phyloP scores from a whole-genome alignment of 2,797 vertebrate genomes.

The Sebastes alutus region DNA sequence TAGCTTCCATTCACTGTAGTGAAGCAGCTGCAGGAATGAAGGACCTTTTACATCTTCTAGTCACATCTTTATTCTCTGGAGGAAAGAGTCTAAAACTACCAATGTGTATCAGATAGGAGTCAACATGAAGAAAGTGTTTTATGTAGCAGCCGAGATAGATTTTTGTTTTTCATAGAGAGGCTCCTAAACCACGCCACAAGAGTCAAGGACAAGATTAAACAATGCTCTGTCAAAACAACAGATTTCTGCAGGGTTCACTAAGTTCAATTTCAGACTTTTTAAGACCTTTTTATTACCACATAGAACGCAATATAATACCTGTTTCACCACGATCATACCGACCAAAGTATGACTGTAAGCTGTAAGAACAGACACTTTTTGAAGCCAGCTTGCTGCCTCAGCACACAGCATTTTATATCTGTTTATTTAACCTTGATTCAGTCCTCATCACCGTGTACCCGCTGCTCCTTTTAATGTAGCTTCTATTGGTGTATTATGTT shows the following conservation, averaged over 20 bases:
- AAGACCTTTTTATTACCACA: neutral
- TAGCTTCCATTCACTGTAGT: neutral
- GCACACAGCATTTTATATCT: too few relatives aligned
- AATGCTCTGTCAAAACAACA: neutral
- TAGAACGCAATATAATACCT: neutral
- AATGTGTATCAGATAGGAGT: neutral
- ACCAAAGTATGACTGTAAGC: neutral
- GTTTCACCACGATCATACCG: neutral
- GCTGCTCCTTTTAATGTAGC: too few relatives aligned
- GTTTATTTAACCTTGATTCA: too few relatives aligned
- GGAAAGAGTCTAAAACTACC: neutral
- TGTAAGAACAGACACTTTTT: neutral
- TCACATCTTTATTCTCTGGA: neutral
- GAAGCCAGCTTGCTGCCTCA: too few relatives aligned
- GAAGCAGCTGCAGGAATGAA: neutral
- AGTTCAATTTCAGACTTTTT: neutral
- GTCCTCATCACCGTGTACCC: too few relatives aligned
- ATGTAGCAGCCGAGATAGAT: neutral
- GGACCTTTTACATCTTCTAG: neutral
- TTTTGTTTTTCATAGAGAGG: neutral
- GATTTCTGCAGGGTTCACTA: neutral
- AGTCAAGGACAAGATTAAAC: neutral
- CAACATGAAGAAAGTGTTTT: neutral
- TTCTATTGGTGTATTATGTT: too few relatives aligned
- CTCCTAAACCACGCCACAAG: neutral